These are phyloP conservation scores for Botia almorhae DNA, from an alignment of 2,797 vertebrate species.

Conservation along the genomic window DNA sequence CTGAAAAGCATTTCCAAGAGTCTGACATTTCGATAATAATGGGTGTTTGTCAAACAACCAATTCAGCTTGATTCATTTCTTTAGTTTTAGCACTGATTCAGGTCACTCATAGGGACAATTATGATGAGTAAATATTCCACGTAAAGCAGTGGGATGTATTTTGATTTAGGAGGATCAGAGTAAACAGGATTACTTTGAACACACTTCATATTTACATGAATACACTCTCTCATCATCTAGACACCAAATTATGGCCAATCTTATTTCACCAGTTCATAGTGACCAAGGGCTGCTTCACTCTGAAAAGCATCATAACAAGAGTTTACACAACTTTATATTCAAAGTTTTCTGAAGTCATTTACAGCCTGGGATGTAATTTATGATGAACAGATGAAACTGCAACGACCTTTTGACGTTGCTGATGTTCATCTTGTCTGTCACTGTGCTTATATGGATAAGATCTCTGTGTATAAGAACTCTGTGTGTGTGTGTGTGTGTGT, in stretches of 20 bases:
- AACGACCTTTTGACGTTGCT: too few relatives aligned
- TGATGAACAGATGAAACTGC: too few relatives aligned
- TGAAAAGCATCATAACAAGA: too few relatives aligned
- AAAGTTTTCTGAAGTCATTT: too few relatives aligned
- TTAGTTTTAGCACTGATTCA: not conserved
- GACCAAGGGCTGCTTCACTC: too few relatives aligned
- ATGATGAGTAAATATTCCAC: conserved; percentile 15
- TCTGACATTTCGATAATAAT: conserved; percentile 34
- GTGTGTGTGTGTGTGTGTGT: too few relatives aligned
- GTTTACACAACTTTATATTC: too few relatives aligned
- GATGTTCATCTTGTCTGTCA: too few relatives aligned
- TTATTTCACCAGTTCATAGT: too few relatives aligned
- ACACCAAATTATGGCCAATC: not conserved
- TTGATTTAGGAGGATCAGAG: conserved; percentile 30
- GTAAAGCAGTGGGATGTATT: conserved; percentile 18
- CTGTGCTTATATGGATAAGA: too few relatives aligned
- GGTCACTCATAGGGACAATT: conserved; percentile 21
- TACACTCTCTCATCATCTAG: not conserved
- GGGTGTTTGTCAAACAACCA: conserved; percentile 39
- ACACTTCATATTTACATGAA: not conserved
- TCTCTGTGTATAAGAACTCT: too few relatives aligned
- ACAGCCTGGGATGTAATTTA: too few relatives aligned
- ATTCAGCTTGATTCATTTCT: conserved; percentile 31
- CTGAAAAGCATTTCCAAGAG: conserved; percentile 13
- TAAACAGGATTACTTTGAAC: conserved; percentile 26